phyloP scores from a whole-genome alignment of 2,113 vertebrate genomes.

The Sprattus sprattus region DNA sequence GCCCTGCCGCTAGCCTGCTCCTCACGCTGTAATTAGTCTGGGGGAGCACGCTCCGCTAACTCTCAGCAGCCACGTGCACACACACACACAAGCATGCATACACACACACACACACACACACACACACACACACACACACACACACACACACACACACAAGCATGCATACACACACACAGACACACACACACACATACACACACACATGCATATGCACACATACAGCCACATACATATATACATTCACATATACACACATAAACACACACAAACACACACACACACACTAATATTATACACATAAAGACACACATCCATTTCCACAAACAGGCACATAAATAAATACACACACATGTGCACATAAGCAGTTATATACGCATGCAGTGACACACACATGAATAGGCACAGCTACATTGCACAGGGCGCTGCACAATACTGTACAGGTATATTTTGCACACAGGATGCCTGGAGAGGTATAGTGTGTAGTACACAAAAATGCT shows the following conservation, averaged over 20 bases:
- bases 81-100: conserved; percentile 51
- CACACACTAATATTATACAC: background rate
- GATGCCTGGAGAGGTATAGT: too few species aligned
- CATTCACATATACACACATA: background rate
- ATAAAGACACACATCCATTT: background rate
- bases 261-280: background rate
- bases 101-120: conserved; percentile 48
- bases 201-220: background rate
- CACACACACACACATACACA: background rate
- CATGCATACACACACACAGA: background rate
- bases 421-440: too few species aligned
- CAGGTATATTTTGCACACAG: too few species aligned
- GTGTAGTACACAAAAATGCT: too few species aligned
- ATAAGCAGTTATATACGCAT: background rate
- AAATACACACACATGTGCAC: background rate
- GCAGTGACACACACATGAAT: background rate
- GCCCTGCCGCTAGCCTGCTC: conserved; percentile 22
- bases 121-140: background rate
- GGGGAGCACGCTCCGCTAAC: conserved; percentile 24
- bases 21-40: conserved; percentile 47
- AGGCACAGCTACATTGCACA: too few species aligned
- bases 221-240: background rate
- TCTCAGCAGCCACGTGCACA: background rate
- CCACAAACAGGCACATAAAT: background rate
- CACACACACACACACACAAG: background rate